Conservation (phyloP, 2,113 vertebrate species). For the Anseranas semipalmata region DNA sequence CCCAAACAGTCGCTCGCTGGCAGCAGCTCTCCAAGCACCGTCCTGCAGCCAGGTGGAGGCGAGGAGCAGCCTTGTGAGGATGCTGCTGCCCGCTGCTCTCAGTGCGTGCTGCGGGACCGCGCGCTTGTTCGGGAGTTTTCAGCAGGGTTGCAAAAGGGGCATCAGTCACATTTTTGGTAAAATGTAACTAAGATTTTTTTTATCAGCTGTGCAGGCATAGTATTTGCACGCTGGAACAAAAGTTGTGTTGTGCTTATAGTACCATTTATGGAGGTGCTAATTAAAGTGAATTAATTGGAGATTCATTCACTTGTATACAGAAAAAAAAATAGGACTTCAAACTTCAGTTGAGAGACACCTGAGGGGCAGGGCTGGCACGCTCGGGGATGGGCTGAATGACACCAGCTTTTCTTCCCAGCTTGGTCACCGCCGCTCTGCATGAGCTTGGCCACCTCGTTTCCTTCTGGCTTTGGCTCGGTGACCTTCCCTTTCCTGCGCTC, state of each 20-base stretch:
- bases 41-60: neutral
- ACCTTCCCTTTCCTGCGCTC: neutral
- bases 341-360: no score
- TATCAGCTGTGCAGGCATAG: neutral
- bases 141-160: neutral
- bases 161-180: neutral
- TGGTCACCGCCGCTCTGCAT: neutral
- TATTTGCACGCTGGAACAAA: neutral
- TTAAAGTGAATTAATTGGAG: neutral
- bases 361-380: neutral
- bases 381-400: neutral
- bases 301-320: neutral
- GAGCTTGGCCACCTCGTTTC: neutral
- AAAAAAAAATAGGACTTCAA: no score
- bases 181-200: neutral
- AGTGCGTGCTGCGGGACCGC: neutral
- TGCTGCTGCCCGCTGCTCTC: neutral
- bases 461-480: neutral
- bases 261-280: neutral
- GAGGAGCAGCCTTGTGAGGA: neutral
- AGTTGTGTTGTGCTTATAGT: neutral
- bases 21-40: neutral
- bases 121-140: accelerated
- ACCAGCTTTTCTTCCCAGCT: neutral
- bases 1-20: no score